Evolutionary conservation across 2,113 vertebrate genomes (phyloP), one percentile per base, ranked within the genome.

Genomic region (Hypanus sabinus): DNA sequence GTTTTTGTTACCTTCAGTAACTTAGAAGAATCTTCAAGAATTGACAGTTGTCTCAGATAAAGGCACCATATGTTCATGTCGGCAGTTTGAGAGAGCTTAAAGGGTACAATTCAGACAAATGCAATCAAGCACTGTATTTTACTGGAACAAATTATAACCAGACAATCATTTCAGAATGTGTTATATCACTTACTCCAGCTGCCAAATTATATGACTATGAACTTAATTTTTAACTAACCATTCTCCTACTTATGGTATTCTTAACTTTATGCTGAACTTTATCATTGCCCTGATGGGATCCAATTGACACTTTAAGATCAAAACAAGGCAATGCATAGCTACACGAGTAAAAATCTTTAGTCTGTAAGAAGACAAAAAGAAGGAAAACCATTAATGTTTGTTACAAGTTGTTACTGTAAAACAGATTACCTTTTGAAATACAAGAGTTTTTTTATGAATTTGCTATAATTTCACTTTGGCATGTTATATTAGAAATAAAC

Each of bases 101-200:
- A 2, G 94, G 10, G 68, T 94, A 94, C 57, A 94, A 18, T 62
- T 94, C 20, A 75, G 94, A 92, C 2, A 93, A 73, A 83, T n/a
- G 85, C 60, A 65, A 12, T 60, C 57, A 33, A 65, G 57, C 85
- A 90, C 80, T 20, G 60, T 85, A 14, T 94, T 94, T 90, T 62
- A 75, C 62, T 60, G 87, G n/a, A 77, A 18, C 22, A 3, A 22
- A 95, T 96, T 94, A 94, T 94, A 95, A 93, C 0, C 12, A 94
- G 73, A 55, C 24, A 46, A 81, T 94, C 6, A 76, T 11, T 75
- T 93, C 94, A 79, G 24, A 95, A 94, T 81, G 55, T 46, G 95
- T 76, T 70, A 94, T 94, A 94, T 65, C n/a, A 55, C 95, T 65
- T 94, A 94, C 95, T 62, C 30, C 94, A 94, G 95, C 90, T 88